Evolutionary conservation across 2,113 vertebrate species (phyloP).

Genomic region (Podocnemis expansa): DNA sequence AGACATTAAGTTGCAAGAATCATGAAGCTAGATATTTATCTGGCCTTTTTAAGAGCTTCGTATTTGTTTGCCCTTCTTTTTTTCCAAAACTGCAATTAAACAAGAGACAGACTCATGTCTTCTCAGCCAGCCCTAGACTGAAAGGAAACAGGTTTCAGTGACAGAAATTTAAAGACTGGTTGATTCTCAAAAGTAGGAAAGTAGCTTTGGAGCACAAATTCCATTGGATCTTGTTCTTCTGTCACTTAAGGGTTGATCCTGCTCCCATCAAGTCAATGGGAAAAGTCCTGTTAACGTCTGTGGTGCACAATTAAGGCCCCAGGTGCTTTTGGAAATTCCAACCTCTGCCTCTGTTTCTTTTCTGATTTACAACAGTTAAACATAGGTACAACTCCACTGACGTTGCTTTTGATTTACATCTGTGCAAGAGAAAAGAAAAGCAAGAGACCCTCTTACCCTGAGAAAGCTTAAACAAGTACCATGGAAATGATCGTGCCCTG

Average conservation of each 20-base stretch:
- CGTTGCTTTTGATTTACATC: not conserved
- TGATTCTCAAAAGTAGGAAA: not conserved
- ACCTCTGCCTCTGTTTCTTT: not conserved
- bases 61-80: not conserved
- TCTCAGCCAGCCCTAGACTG: not conserved
- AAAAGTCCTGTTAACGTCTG: not conserved
- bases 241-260: not conserved
- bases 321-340: not conserved
- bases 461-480: not conserved
- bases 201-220: not conserved
- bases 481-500: not conserved
- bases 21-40: not conserved
- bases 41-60: fast-evolving
- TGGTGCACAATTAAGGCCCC: not conserved
- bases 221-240: not conserved
- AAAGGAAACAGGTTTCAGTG: not conserved
- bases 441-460: not conserved
- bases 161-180: not conserved
- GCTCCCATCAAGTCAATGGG: not conserved
- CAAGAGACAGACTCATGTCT: not conserved
- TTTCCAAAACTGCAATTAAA: not conserved
- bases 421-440: not conserved
- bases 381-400: fast-evolving
- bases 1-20: not conserved
- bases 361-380: fast-evolving